A percentile compares a stretch with the other conserved stretches of the same genome.
These are phyloP conservation scores for Parasteatoda tepidariorum DNA, from an alignment of 1,140 invertebrate genomes.

Conservation along the genomic window DNA sequence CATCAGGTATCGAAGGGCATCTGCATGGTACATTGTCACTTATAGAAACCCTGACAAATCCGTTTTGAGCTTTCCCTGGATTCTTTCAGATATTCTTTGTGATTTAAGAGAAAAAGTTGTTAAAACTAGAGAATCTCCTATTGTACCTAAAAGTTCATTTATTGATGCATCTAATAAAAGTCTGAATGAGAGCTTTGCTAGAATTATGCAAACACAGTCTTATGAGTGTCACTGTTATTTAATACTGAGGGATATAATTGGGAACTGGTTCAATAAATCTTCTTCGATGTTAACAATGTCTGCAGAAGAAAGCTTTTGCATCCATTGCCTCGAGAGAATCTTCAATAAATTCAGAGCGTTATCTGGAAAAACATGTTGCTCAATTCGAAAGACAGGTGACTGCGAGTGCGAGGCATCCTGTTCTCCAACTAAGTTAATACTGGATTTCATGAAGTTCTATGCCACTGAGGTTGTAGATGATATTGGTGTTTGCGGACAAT, in stretches of 20 bases:
- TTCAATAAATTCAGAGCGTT: background rate
- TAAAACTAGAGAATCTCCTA: background rate
- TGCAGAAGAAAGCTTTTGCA: slow-evolving; percentile 5
- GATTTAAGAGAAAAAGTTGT: slow-evolving; percentile 22
- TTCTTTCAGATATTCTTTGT: slow-evolving; percentile 22
- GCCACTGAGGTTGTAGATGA: background rate
- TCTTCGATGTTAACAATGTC: slow-evolving; percentile 7
- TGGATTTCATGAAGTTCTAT: slow-evolving; percentile 43
- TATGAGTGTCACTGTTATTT: background rate
- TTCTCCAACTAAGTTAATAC: slow-evolving; percentile 32
- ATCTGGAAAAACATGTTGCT: background rate
- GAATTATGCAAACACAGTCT: background rate
- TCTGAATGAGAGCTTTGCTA: background rate
- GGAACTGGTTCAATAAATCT: slow-evolving; percentile 16
- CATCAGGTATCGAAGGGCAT: slow-evolving; percentile 32
- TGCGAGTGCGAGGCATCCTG: slow-evolving; percentile 3
- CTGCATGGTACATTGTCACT: slow-evolving; percentile 56
- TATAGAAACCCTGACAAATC: slow-evolving; percentile 3
- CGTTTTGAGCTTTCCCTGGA: slow-evolving; percentile 55
- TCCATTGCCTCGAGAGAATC: slow-evolving; percentile 6
- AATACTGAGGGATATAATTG: background rate
- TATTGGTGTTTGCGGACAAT: background rate
- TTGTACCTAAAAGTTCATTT: slow-evolving; percentile 12
- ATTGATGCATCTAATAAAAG: slow-evolving; percentile 11
- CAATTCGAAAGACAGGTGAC: background rate